These are phyloP conservation scores for Burhinus bistriatus DNA, from an alignment of 2,113 vertebrate genomes.

Conservation along the genomic window DNA sequence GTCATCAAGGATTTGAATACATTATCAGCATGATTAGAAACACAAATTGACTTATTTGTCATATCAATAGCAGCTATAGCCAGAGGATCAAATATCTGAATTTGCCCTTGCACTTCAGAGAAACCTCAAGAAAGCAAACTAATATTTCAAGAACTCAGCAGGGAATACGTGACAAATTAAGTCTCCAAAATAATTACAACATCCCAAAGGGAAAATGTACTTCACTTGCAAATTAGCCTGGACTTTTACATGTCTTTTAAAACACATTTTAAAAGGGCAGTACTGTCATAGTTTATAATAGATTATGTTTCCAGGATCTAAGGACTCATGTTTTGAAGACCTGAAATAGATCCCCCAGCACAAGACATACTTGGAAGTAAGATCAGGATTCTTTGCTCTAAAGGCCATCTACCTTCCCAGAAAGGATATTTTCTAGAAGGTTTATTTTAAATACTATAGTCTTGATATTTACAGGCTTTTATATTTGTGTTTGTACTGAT, in stretches of 20 bases:
- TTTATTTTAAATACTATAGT: neutral
- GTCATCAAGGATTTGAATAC: neutral
- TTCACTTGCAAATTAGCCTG: slow-evolving; percentile 23
- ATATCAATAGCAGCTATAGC: neutral
- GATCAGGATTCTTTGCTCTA: neutral
- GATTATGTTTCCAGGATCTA: neutral
- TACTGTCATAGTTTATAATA: neutral
- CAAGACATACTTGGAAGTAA: neutral
- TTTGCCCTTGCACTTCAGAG: slow-evolving; percentile 24
- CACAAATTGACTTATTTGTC: slow-evolving; percentile 37
- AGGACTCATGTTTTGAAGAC: neutral
- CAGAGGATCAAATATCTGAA: slow-evolving; percentile 44
- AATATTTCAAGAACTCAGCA: slow-evolving; percentile 46
- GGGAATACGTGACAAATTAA: slow-evolving; percentile 46
- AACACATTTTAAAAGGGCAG: slow-evolving; percentile 1
- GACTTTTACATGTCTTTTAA: neutral
- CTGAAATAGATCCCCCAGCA: neutral
- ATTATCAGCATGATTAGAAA: slow-evolving; percentile 16
- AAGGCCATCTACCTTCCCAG: neutral
- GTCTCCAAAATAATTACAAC: slow-evolving; percentile 52
- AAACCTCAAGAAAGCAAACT: slow-evolving; percentile 53
- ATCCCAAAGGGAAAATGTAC: neutral
- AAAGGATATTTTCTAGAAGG: neutral
- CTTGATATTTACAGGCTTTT: neutral
- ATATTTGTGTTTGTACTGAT: neutral